A percentile compares a stretch with the other conserved stretches of the same genome.
These are phyloP conservation scores for Erebia aethiops DNA, from an alignment of 2,888 invertebrate species.

Conservation along the genomic window DNA sequence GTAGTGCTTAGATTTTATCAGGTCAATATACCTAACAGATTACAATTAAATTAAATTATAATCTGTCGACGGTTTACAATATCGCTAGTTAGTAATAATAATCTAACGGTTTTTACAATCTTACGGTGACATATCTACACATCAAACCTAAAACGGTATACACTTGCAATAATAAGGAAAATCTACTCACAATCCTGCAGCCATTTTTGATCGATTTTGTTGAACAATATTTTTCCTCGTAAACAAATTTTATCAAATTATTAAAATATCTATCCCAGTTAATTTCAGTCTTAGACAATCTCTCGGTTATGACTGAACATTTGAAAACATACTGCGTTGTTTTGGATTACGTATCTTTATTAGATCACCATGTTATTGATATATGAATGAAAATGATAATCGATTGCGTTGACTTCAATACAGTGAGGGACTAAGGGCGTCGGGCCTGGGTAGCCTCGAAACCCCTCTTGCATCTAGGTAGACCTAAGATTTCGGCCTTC, in stretches of 20 bases:
- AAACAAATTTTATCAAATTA: neutral
- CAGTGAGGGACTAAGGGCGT: too few species aligned
- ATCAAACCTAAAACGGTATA: too few species aligned
- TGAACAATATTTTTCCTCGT: neutral
- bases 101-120: too few species aligned
- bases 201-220: conserved; percentile 32
- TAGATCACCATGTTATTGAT: neutral
- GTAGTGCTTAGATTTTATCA: too few species aligned
- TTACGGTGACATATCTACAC: too few species aligned
- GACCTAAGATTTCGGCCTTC: too few species aligned
- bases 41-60: too few species aligned
- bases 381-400: neutral
- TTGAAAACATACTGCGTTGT: conserved; percentile 16
- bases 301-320: conserved; percentile 11
- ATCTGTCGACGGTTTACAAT: too few species aligned
- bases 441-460: too few species aligned
- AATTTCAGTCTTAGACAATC: neutral
- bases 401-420: neutral
- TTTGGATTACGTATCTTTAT: conserved; percentile 11
- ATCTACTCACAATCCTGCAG: conserved; percentile 56
- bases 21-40: too few species aligned
- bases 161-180: neutral
- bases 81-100: too few species aligned
- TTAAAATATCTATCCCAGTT: neutral
- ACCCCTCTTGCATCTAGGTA: too few species aligned